Conservation (phyloP, 2,797 vertebrate species). For the Channa striata region DNA sequence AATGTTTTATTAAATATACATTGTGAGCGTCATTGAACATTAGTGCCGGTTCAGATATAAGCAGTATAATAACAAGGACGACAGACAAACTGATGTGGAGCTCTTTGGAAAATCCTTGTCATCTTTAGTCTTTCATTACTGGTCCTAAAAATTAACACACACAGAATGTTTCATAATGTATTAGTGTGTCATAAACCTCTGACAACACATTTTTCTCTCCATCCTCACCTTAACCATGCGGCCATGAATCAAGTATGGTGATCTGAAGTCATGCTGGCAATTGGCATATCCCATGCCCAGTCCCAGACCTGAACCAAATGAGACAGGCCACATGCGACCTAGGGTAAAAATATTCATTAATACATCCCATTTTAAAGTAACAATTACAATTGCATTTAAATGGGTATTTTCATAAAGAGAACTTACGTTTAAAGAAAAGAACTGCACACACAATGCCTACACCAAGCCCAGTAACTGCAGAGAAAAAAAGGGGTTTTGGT, state of each 20-base stretch:
- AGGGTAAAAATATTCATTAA: conserved; percentile 14
- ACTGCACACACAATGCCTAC: conserved; percentile 91
- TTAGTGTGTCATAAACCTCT: conserved; percentile 5
- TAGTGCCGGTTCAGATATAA: conserved; percentile 38
- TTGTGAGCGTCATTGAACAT: conserved; percentile 21
- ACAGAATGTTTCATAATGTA: conserved; percentile 19
- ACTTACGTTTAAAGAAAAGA: conserved; percentile 95
- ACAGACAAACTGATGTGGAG: conserved; percentile 45
- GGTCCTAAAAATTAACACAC: conserved; percentile 69
- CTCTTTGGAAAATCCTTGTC: conserved; percentile 34
- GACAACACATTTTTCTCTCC: conserved; percentile 6
- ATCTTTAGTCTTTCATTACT: conserved; percentile 61
- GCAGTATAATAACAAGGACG: conserved; percentile 37
- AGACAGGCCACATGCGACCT: conserved; percentile 93
- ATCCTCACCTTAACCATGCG: conserved; percentile 89
- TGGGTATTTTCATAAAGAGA: neutral
- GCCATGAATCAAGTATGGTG: conserved; percentile 90
- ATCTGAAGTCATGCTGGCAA: conserved; percentile 93
- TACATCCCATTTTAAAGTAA: neutral
- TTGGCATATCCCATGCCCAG: conserved; percentile 94
- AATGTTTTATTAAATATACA: conserved; percentile 78
- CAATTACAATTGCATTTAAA: neutral
- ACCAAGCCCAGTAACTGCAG: conserved; percentile 89
- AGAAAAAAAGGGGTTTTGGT: conserved; percentile 20
- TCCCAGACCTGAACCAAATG: conserved; percentile 90